These are phyloP conservation scores for Synergus itoensis DNA, from an alignment of 2,888 invertebrate species.

Conservation along the genomic window DNA sequence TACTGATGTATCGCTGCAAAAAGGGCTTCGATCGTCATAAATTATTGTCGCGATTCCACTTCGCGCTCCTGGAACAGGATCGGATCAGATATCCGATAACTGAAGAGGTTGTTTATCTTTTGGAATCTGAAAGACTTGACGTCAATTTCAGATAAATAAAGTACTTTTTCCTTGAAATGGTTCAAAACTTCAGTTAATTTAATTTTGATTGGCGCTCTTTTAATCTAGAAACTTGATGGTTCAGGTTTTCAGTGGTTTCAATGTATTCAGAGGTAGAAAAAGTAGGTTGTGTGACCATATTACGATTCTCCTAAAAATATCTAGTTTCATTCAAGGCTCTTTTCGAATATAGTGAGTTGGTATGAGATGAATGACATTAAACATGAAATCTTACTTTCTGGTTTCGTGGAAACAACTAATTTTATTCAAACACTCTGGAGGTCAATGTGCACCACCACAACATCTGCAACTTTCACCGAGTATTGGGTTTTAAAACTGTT, in stretches of 20 bases:
- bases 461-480: slow-evolving; percentile 20
- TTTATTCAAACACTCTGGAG: slow-evolving; percentile 32
- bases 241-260: too few species aligned
- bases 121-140: not conserved
- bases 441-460: slow-evolving; percentile 9
- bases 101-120: not conserved
- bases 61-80: slow-evolving; percentile 36
- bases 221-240: too few species aligned
- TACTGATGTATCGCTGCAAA: slow-evolving; percentile 40
- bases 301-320: not conserved
- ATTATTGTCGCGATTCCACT: slow-evolving; percentile 41
- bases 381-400: not conserved
- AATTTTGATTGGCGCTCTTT: too few species aligned
- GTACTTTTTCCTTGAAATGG: not conserved
- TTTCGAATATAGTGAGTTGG: not conserved
- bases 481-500: slow-evolving; percentile 3
- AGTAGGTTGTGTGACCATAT: not conserved
- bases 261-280: too few species aligned
- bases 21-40: slow-evolving; percentile 41
- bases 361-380: not conserved
- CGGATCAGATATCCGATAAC: slow-evolving; percentile 20
- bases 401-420: slow-evolving; percentile 15
- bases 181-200: too few species aligned
- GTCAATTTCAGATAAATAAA: not conserved
- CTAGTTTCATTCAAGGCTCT: not conserved